Conservation (phyloP, 2,797 vertebrate genomes). For the Hafferia zeledoni region DNA sequence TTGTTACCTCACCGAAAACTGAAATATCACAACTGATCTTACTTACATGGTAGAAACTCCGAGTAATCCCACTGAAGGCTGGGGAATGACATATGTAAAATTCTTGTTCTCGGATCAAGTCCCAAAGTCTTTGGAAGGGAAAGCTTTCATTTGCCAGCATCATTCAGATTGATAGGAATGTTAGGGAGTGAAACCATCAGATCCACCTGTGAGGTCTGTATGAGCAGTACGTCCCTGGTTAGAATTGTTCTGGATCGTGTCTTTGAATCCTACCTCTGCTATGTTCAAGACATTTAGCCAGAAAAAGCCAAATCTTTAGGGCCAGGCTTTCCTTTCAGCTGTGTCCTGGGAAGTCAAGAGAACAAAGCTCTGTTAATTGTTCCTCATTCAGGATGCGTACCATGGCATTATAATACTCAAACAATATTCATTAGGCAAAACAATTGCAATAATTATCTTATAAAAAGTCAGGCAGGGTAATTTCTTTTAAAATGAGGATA, state of each 20-base stretch:
- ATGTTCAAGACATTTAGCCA: not conserved
- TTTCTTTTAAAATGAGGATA: slow-evolving; percentile 68
- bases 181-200: not conserved
- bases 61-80: not conserved
- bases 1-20: not conserved
- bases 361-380: slow-evolving; percentile 31
- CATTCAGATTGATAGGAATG: not conserved
- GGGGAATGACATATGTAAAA: not conserved
- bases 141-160: not conserved
- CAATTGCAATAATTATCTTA: slow-evolving; percentile 65
- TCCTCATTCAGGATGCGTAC: slow-evolving; percentile 5
- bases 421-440: slow-evolving; percentile 58
- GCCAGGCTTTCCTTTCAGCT: slow-evolving; percentile 19
- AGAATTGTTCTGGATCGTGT: not conserved
- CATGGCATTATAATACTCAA: slow-evolving; percentile 32
- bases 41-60: not conserved
- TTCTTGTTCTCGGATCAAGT: not conserved
- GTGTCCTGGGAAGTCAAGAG: slow-evolving; percentile 16
- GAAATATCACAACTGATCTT: slow-evolving; percentile 14
- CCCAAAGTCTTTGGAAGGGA: not conserved
- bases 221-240: not conserved
- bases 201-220: not conserved
- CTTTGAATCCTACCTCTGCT: not conserved
- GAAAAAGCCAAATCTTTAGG: slow-evolving; percentile 17
- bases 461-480: slow-evolving; percentile 39